phyloP scores from a whole-genome alignment of 2,113 vertebrate genomes.

The Hemiprocne comata region DNA sequence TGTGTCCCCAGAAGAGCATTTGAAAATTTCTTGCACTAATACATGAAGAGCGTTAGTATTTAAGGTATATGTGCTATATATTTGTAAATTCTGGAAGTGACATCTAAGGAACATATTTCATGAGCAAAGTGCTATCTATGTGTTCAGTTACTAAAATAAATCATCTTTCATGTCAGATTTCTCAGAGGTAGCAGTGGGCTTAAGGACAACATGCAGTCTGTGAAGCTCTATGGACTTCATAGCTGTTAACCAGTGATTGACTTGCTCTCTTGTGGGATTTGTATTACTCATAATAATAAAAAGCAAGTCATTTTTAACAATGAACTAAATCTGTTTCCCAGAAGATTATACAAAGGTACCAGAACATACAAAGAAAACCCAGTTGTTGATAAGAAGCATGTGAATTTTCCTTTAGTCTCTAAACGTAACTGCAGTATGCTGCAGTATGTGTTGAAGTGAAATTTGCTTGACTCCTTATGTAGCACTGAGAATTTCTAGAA shows the following conservation, averaged over 20 bases:
- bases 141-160: not conserved
- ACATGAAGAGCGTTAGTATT: not conserved
- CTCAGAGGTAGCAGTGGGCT: not conserved
- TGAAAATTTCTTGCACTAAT: not conserved
- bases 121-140: not conserved
- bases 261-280: not conserved
- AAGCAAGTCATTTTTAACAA: not conserved
- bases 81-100: not conserved
- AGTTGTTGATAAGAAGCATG: not conserved
- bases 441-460: not conserved
- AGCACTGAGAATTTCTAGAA: not conserved
- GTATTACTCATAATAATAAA: not conserved
- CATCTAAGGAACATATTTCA: not conserved
- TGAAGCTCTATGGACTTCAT: not conserved
- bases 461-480: not conserved
- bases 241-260: not conserved
- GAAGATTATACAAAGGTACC: not conserved
- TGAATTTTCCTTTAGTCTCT: not conserved
- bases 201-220: not conserved
- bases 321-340: not conserved
- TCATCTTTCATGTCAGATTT: not conserved
- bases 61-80: not conserved
- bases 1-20: not conserved
- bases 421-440: not conserved
- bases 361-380: not conserved